A percentile compares a stretch with the other conserved stretches of the same genome.
Conservation (phyloP, 2,113 vertebrate genomes). For the Macaca nemestrina region DNA sequence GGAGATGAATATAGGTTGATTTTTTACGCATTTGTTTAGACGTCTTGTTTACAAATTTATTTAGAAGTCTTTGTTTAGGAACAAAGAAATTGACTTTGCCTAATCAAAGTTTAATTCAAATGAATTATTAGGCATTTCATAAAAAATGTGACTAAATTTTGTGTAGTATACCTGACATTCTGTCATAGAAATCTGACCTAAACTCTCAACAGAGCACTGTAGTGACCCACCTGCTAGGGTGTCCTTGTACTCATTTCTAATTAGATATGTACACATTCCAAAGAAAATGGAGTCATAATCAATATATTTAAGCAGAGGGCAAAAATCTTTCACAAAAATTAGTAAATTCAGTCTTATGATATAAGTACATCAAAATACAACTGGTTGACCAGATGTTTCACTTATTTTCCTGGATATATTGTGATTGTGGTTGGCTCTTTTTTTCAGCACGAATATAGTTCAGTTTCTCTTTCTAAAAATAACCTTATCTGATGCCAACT, state of each 20-base stretch:
- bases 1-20: neutral
- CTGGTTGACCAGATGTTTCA: constrained; percentile 68
- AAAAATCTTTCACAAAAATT: constrained; percentile 43
- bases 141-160: neutral
- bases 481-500: neutral
- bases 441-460: neutral
- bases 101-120: neutral
- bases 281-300: neutral
- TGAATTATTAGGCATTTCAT: neutral
- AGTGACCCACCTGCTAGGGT: accelerated
- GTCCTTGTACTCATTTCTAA: neutral
- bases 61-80: neutral
- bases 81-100: neutral
- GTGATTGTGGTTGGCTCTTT: neutral
- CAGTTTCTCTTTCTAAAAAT: neutral
- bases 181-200: neutral
- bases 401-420: constrained; percentile 31
- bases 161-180: neutral
- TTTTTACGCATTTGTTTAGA: neutral
- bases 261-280: neutral
- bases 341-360: constrained; percentile 37
- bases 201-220: neutral
- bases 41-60: neutral
- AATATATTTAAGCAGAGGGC: constrained; percentile 49
- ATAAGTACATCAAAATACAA: constrained; percentile 57